Percentiles rank a stretch among this genome's conserved stretches.
Evolutionary conservation across 2,113 vertebrate genomes (phyloP).

Genomic region (Albula goreensis): DNA sequence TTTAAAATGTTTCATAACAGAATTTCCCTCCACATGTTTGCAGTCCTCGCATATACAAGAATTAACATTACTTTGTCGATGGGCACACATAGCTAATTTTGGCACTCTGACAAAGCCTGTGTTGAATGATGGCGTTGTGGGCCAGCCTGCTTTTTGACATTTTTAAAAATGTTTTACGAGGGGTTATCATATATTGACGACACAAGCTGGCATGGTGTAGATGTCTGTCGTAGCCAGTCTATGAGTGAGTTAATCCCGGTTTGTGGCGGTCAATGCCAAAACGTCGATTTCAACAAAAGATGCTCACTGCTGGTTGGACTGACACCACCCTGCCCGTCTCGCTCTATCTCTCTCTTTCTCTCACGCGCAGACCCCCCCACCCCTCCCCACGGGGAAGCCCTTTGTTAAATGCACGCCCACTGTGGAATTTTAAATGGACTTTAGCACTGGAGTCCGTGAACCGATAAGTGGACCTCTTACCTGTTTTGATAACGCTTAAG

Average conservation of each 20-base stretch:
- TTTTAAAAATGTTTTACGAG: not conserved
- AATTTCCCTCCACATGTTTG: not conserved
- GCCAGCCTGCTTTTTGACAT: no score
- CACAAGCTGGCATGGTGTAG: not conserved
- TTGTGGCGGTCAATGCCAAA: not conserved
- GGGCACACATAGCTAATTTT: not conserved
- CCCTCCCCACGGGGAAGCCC: not conserved
- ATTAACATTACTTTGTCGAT: not conserved
- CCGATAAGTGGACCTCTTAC: not conserved
- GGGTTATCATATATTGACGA: not conserved
- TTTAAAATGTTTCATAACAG: not conserved
- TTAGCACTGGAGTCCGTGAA: not conserved
- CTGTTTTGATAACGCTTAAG: not conserved
- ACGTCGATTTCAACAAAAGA: conserved; percentile 5
- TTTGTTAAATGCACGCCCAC: not conserved
- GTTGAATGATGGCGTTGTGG: no score
- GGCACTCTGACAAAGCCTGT: not conserved
- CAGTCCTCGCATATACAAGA: not conserved
- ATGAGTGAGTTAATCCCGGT: not conserved
- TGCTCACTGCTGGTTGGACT: not conserved
- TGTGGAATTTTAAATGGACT: not conserved
- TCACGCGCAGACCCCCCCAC: not conserved
- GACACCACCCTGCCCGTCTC: conserved; percentile 3
- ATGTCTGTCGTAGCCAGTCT: not conserved
- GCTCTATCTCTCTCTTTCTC: not conserved